These are phyloP conservation scores for Drosophila melanosoma DNA, from an alignment of 2,888 invertebrate genomes.

Conservation along the genomic window DNA sequence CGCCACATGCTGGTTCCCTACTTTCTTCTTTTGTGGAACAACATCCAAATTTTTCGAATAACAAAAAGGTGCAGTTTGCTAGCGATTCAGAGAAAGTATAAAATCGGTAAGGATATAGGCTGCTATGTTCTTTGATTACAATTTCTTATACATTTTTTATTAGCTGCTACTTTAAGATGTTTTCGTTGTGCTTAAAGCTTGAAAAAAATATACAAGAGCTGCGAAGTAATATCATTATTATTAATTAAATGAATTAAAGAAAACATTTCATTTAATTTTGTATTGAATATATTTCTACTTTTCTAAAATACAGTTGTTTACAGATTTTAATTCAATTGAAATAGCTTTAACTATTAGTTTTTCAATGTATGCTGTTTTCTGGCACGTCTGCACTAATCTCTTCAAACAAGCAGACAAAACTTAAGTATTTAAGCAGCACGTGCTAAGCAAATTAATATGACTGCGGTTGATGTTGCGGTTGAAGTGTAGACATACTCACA, in stretches of 20 bases:
- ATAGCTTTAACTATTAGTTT: neutral
- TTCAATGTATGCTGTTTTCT: neutral
- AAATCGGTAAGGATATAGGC: neutral
- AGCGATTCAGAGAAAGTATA: neutral
- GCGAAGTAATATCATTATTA: neutral
- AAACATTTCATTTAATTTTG: neutral
- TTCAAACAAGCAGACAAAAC: slow-evolving; percentile 46
- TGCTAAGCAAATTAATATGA: slow-evolving; percentile 71
- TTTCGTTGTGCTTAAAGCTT: neutral
- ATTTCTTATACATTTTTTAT: neutral
- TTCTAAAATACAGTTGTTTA: neutral
- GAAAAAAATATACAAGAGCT: neutral
- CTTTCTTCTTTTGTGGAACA: neutral
- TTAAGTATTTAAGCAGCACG: slow-evolving; percentile 55
- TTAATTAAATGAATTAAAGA: neutral
- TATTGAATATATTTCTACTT: neutral
- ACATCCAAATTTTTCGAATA: neutral
- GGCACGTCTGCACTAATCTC: slow-evolving; percentile 64
- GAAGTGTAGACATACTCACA: slow-evolving; percentile 4
- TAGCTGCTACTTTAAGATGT: neutral
- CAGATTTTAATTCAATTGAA: neutral
- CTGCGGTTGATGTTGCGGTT: slow-evolving; percentile 21
- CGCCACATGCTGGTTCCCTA: neutral
- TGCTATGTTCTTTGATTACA: neutral
- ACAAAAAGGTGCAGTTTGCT: neutral